Base-by-base conservation (phyloP, 2,113 vertebrate genomes). In the Alosa alosa region DNA sequence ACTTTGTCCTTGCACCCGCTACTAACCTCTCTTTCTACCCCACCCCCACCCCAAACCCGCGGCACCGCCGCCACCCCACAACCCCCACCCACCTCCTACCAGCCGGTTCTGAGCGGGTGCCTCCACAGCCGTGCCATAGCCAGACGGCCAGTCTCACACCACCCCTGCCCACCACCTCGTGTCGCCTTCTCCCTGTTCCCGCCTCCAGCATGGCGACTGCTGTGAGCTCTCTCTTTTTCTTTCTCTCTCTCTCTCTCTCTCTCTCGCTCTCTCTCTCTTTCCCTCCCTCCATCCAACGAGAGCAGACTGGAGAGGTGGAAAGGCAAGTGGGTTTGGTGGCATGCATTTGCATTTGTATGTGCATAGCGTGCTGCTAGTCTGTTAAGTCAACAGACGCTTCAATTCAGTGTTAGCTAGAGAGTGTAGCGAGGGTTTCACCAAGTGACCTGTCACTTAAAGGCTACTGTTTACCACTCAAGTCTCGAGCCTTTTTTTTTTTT, bases 151-250 rank as follows among this genome's bases (percentile, higher is more conserved):
- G 52, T 68, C 60, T 31, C 25, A 68, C 60, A 25, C 60, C n/a
- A 25, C 60, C 8, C 60, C 60, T 68, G 22, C 25, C 60, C 60
- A 25, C 52, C 60, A 25, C 60, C 25, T 10, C 60, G 6, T 68
- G 22, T 68, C 60, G 60, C 20, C 60, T 36, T 36, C 64, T 72
- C 25, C 25, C 64, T 36, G 8, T 36, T 36, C 64, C 64, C 64
- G 25, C 64, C 64, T 72, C n/a, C 25, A 72, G 64, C 64, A 72
- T 72, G 64, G 64, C 1, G 64, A 72, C 64, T 72, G 64, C 64
- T 72, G 64, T 72, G 64, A 36, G 64, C 25, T 1, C 6, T 25
- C 64, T 72, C 64, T 72, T 25, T 36, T 11, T 72, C 64, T 72
- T 10, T 25, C 25, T 10, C 64, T 72, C 1, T 72, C 64, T 72